Evolutionary conservation across 2,797 vertebrate species (phyloP).

Genomic region (Lycodopsis pacificus): DNA sequence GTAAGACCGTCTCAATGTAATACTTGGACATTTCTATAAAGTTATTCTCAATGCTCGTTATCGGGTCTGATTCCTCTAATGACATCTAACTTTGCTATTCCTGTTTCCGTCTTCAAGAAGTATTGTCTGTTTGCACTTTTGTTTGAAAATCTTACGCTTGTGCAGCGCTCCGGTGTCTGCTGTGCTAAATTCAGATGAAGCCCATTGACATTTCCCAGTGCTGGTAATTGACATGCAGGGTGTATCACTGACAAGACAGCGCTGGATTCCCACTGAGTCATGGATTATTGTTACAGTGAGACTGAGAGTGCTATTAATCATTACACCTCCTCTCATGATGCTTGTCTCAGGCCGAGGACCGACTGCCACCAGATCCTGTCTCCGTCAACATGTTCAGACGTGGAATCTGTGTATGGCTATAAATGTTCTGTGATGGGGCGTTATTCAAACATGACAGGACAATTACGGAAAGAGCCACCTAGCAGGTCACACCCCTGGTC

Average conservation of each 20-base stretch:
- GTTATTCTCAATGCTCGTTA: no score
- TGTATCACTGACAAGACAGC: slow-evolving; percentile 53
- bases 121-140: background rate
- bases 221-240: slow-evolving; percentile 61
- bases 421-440: background rate
- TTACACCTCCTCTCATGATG: slow-evolving; percentile 10
- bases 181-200: slow-evolving; percentile 35
- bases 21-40: no score
- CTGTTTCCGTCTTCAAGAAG: background rate
- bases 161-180: background rate
- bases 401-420: background rate
- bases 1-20: no score
- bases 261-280: slow-evolving; percentile 47
- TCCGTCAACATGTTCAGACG: background rate
- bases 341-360: background rate
- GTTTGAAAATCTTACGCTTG: background rate
- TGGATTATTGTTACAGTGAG: slow-evolving; percentile 51
- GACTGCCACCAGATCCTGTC: slow-evolving; percentile 2
- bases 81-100: background rate
- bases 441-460: background rate
- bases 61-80: no score
- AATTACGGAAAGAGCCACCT: background rate
- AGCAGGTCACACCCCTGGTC: background rate
- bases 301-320: slow-evolving; percentile 39
- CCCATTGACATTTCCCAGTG: slow-evolving; percentile 69